These are phyloP conservation scores for Drosophila orosa DNA, from an alignment of 1,140 invertebrate genomes.

Conservation along the genomic window DNA sequence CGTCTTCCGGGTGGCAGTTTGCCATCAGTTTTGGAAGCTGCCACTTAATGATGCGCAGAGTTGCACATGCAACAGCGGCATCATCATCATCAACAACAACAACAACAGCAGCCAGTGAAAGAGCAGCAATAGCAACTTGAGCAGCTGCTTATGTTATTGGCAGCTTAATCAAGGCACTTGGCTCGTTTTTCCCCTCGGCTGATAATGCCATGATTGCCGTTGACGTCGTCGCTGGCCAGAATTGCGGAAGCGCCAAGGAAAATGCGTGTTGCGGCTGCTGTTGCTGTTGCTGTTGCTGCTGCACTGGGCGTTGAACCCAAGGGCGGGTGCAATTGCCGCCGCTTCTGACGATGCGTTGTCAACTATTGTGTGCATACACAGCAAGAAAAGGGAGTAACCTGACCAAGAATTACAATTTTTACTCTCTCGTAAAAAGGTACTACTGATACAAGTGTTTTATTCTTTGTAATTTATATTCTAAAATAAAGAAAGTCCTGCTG, in stretches of 20 bases:
- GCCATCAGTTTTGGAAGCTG: conserved; percentile 36
- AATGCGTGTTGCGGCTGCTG: conserved; percentile 54
- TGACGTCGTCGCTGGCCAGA: conserved; percentile 50
- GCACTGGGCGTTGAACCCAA: conserved; percentile 64
- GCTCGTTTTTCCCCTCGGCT: conserved; percentile 16
- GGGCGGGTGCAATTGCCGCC: conserved; percentile 60
- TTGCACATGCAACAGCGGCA: conserved; percentile 36
- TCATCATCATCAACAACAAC: conserved; percentile 8
- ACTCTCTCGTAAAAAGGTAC: not conserved
- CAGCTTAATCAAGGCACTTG: conserved; percentile 65
- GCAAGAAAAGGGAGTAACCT: not conserved
- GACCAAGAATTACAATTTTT: not conserved
- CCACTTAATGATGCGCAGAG: conserved; percentile 55
- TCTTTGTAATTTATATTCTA: not conserved
- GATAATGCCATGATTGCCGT: conserved; percentile 49
- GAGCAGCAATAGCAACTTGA: conserved; percentile 19
- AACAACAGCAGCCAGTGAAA: conserved; percentile 7
- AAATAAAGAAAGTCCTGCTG: not conserved
- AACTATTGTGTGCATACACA: conserved; percentile 49
- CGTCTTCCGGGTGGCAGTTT: conserved; percentile 50
- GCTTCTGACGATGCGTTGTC: conserved; percentile 61
- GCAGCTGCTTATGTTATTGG: conserved; percentile 47
- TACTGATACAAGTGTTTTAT: not conserved
- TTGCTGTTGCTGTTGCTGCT: conserved; percentile 20
- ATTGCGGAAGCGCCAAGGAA: conserved; percentile 74